These are phyloP conservation scores for Mayetiola destructor DNA, from an alignment of 2,888 invertebrate genomes.

Conservation along the genomic window DNA sequence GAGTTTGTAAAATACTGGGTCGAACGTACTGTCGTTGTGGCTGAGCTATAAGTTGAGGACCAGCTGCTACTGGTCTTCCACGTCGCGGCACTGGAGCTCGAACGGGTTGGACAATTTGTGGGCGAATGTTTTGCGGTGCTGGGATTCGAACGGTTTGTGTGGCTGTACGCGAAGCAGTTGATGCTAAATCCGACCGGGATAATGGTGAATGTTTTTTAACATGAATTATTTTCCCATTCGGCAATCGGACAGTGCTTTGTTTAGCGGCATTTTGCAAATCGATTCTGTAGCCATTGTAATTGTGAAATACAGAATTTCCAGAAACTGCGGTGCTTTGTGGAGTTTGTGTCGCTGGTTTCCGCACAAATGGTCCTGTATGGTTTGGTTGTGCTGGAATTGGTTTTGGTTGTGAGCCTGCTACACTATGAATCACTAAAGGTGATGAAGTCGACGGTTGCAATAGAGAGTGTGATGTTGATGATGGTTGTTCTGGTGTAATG, in stretches of 20 bases:
- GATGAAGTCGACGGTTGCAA: not conserved
- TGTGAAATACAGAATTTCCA: slow-evolving; percentile 31
- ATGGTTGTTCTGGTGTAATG: not conserved
- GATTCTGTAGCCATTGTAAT: slow-evolving; percentile 34
- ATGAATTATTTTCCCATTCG: slow-evolving; percentile 35
- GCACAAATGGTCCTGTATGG: not conserved
- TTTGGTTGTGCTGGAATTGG: not conserved
- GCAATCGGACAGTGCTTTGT: slow-evolving; percentile 33
- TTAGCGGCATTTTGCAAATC: slow-evolving; percentile 35
- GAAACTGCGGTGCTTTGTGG: slow-evolving; percentile 22
- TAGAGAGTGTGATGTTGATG: not conserved
- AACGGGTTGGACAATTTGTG: not conserved
- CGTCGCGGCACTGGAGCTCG: not conserved
- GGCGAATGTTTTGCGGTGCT: not conserved
- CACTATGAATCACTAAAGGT: not conserved
- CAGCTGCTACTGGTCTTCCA: not conserved
- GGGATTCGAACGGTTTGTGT: not conserved
- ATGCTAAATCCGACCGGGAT: slow-evolving; percentile 9
- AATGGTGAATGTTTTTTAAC: slow-evolving; percentile 31
- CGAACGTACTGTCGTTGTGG: not conserved
- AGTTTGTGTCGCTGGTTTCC: not conserved
- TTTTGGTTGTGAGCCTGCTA: not conserved
- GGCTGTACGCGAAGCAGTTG: not conserved
- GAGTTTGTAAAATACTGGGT: not conserved
- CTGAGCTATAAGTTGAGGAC: not conserved